These are phyloP conservation scores for Nasonovia ribisnigri DNA, from an alignment of 2,888 invertebrate species.

Conservation along the genomic window DNA sequence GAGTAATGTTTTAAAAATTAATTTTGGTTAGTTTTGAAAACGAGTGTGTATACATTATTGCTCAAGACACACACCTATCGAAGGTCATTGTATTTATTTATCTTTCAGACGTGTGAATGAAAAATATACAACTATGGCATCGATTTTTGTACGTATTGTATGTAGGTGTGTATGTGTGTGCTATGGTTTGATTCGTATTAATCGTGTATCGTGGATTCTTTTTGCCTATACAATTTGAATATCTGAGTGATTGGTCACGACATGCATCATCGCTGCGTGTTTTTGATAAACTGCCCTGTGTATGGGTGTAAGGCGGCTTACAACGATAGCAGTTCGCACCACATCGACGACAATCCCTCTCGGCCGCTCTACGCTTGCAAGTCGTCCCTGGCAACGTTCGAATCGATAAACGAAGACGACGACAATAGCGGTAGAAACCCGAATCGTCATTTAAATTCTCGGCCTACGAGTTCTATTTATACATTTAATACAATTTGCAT, in stretches of 20 bases:
- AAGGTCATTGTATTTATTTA: not conserved
- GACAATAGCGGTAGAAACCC: not conserved
- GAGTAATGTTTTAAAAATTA: not conserved
- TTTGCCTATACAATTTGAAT: not conserved
- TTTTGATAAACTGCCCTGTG: not conserved
- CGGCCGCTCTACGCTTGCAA: not conserved
- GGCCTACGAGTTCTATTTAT: not conserved
- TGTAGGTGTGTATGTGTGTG: not conserved
- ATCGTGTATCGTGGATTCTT: not conserved
- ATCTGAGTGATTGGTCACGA: not conserved
- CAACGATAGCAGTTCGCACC: not conserved
- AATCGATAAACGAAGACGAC: slow-evolving; percentile 25
- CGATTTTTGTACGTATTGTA: not conserved
- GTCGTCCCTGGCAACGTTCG: slow-evolving; percentile 28
- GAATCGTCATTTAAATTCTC: not conserved
- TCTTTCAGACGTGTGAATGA: not conserved
- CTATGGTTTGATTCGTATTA: not conserved
- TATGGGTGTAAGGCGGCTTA: not conserved
- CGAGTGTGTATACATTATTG: not conserved
- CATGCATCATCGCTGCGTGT: not conserved
- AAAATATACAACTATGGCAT: not conserved
- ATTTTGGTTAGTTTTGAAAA: not conserved
- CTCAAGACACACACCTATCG: not conserved
- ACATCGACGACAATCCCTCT: not conserved
- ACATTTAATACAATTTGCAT: too few species aligned